These are phyloP conservation scores for Eubasilissa regina DNA, from an alignment of 1,140 invertebrate genomes.

Conservation along the genomic window DNA sequence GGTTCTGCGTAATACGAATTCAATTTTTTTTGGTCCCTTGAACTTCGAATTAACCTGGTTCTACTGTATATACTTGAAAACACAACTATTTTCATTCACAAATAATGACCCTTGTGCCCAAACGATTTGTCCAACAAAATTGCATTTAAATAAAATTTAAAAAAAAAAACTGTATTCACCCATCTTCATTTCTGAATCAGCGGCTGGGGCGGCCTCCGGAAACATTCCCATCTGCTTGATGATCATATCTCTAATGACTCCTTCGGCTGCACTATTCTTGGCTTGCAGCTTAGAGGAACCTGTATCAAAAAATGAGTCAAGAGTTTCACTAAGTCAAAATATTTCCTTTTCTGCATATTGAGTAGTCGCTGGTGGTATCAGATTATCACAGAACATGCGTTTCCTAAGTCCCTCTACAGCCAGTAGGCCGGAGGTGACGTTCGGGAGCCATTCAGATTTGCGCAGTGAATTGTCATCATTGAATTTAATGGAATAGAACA, in stretches of 20 bases:
- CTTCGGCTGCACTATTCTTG: conserved; percentile 80
- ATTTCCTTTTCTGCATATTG: no score
- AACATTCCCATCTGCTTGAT: conserved; percentile 78
- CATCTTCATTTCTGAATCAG: conserved; percentile 53
- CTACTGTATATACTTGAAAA: no score
- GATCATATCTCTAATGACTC: conserved; percentile 80
- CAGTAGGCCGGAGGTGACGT: not conserved
- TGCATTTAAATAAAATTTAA: no score
- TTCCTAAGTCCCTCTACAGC: conserved; percentile 16
- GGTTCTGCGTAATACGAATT: no score
- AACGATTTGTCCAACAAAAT: no score
- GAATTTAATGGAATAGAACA: conserved; percentile 1
- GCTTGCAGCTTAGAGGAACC: conserved; percentile 72
- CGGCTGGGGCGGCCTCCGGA: conserved; percentile 62
- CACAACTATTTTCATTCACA: no score
- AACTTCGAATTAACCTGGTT: no score
- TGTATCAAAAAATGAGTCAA: conserved; percentile 45
- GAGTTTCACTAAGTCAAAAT: not conserved
- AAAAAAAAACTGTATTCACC: no score
- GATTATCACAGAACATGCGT: conserved; percentile 52
- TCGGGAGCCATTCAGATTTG: conserved; percentile 58
- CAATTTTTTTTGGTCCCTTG: no score
- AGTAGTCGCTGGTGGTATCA: conserved; percentile 3
- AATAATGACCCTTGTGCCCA: no score
- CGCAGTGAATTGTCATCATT: conserved; percentile 60